Conservation (phyloP, 2,888 invertebrate species). For the Abrostola tripartita region DNA sequence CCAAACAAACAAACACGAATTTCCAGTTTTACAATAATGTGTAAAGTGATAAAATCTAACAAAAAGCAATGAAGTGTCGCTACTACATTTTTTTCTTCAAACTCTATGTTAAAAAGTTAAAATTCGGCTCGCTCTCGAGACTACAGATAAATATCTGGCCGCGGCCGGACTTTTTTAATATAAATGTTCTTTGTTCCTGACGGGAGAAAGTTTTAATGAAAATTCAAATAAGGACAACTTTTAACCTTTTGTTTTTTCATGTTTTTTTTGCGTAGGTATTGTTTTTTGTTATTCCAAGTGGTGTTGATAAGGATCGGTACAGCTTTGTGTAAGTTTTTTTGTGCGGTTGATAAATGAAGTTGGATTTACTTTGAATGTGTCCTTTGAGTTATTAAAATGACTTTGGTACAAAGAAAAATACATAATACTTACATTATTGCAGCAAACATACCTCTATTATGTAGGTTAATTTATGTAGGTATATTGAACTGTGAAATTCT, state of each 20-base stretch:
- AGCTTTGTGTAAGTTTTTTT: constrained; percentile 51
- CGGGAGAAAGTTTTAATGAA: constrained; percentile 86
- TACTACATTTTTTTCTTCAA: constrained; percentile 60
- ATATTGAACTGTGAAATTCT: too few relatives aligned
- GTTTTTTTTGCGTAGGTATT: constrained; percentile 72
- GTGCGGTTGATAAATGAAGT: constrained; percentile 37
- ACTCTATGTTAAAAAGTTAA: constrained; percentile 78
- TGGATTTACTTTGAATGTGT: constrained; percentile 6
- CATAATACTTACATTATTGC: background rate
- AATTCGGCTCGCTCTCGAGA: constrained; percentile 86
- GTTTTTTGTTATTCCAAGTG: constrained; percentile 80
- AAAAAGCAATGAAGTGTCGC: constrained; percentile 36
- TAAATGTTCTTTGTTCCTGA: constrained; percentile 89
- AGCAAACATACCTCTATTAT: too few relatives aligned
- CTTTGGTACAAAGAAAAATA: background rate
- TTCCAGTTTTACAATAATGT: too few relatives aligned
- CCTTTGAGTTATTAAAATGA: background rate
- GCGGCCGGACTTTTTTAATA: constrained; percentile 87
- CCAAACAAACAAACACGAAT: too few relatives aligned
- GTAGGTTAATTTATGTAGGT: background rate
- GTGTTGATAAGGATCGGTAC: constrained; percentile 61
- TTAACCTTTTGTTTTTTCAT: constrained; percentile 80
- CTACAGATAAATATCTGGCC: constrained; percentile 88
- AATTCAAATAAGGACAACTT: constrained; percentile 87
- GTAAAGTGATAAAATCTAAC: too few relatives aligned